Evolutionary conservation across 1,140 invertebrate species (phyloP).

Genomic region (Brachionus angularis): DNA sequence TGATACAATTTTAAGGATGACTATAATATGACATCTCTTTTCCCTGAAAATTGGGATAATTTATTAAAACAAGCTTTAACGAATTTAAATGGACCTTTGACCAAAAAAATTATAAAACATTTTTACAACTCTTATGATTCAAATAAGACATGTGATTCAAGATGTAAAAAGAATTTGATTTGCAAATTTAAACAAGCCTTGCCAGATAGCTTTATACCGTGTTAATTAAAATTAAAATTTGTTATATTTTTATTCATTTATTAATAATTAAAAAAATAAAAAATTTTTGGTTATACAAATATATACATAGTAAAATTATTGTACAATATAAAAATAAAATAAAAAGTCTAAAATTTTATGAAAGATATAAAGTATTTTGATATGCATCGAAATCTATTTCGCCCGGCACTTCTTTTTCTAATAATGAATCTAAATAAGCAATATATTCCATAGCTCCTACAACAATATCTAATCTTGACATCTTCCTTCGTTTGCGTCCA

Average conservation of each 20-base stretch:
- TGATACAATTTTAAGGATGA: background rate
- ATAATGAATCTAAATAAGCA: constrained; percentile 17
- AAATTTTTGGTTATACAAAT: background rate
- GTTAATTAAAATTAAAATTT: background rate
- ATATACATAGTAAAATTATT: constrained; percentile 18
- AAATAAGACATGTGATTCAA: constrained; percentile 24
- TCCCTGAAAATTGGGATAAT: constrained; percentile 31
- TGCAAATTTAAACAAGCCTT: constrained; percentile 41
- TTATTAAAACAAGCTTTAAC: background rate
- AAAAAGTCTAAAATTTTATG: background rate
- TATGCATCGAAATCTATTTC: constrained; percentile 39
- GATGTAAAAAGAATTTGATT: constrained; percentile 24
- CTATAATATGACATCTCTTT: constrained; percentile 8
- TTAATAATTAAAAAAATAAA: constrained; percentile 1
- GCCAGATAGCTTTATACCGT: background rate
- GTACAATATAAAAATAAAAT: constrained; percentile 4
- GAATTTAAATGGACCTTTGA: background rate
- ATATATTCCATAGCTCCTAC: constrained; percentile 40
- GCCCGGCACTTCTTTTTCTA: constrained; percentile 35
- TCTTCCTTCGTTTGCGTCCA: constrained; percentile 30
- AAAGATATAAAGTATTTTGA: constrained; percentile 39
- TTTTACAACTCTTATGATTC: constrained; percentile 11
- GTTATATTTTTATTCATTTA: background rate
- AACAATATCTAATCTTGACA: constrained; percentile 43
- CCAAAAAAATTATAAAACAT: background rate